phyloP scores from a whole-genome alignment of 1,140 invertebrate genomes.

The Brachionus paranguensis region DNA sequence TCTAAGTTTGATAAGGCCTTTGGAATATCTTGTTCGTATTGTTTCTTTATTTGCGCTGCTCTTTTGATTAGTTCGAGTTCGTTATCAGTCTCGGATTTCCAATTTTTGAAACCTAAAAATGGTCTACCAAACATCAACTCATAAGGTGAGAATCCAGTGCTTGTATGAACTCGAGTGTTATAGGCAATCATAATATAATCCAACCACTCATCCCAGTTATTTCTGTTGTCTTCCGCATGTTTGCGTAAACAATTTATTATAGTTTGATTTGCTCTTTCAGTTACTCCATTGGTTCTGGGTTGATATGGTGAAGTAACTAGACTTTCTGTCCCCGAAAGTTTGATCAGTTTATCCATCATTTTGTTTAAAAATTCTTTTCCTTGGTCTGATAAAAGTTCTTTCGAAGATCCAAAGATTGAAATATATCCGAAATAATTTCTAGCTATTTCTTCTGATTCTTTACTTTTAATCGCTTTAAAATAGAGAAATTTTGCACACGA shows the following conservation, averaged over 20 bases:
- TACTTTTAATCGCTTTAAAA: background rate
- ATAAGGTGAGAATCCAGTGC: background rate
- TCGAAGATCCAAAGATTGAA: background rate
- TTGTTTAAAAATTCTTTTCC: slow-evolving; percentile 16
- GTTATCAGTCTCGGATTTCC: too few relatives aligned
- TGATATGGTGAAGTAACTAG: slow-evolving; percentile 9
- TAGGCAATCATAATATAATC: background rate
- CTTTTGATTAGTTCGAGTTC: too few relatives aligned
- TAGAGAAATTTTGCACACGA: background rate
- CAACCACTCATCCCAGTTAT: background rate
- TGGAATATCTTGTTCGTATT: too few relatives aligned
- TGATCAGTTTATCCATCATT: background rate
- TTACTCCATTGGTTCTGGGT: background rate
- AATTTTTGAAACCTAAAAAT: too few relatives aligned
- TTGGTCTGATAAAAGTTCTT: slow-evolving; percentile 6
- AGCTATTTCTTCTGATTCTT: background rate
- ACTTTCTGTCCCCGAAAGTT: background rate
- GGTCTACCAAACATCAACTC: background rate
- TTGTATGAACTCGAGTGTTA: background rate
- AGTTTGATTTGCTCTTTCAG: slow-evolving; percentile 19
- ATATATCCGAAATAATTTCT: background rate
- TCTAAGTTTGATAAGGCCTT: too few relatives aligned
- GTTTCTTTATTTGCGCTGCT: too few relatives aligned
- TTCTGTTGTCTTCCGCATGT: background rate
- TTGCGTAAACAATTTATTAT: background rate